Evolutionary conservation across 2,797 vertebrate species (phyloP).

Genomic region (Nasua narica): DNA sequence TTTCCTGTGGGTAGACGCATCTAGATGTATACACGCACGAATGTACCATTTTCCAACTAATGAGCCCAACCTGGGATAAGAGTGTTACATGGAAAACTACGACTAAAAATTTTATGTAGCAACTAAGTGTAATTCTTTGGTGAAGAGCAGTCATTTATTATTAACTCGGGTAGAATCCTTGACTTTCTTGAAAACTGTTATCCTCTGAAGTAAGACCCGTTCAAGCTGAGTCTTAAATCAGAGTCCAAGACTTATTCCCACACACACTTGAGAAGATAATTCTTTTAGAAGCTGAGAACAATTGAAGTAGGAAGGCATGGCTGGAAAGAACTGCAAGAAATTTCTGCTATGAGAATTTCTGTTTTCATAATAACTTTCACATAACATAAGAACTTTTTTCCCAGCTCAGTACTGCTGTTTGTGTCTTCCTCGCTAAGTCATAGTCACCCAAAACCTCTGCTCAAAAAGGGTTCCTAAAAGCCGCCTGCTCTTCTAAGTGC

Average conservation of each 20-base stretch:
- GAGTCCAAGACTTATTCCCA: slow-evolving; percentile 18
- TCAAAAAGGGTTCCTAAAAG: slow-evolving; percentile 19
- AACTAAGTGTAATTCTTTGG: neutral
- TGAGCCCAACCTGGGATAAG: neutral
- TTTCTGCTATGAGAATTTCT: neutral
- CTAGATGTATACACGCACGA: neutral
- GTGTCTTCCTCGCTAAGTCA: neutral
- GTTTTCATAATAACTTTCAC: neutral
- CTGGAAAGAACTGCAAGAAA: slow-evolving; percentile 34
- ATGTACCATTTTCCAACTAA: neutral
- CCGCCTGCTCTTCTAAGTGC: neutral
- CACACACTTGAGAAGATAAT: neutral
- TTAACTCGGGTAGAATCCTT: neutral
- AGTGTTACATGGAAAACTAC: neutral
- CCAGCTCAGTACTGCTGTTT: neutral
- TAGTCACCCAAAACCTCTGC: neutral
- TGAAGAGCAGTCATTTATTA: slow-evolving; percentile 42
- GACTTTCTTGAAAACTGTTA: slow-evolving; percentile 3
- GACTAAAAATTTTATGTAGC: slow-evolving; percentile 9
- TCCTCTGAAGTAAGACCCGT: neutral
- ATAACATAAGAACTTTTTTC: neutral
- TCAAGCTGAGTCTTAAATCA: slow-evolving; percentile 5
- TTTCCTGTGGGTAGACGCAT: neutral
- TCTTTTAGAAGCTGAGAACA: neutral
- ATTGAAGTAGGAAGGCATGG: neutral